A percentile compares a stretch with the other conserved stretches of the same genome.
Evolutionary conservation across 2,888 invertebrate genomes (phyloP).

Genomic region (Junonia oenone): DNA sequence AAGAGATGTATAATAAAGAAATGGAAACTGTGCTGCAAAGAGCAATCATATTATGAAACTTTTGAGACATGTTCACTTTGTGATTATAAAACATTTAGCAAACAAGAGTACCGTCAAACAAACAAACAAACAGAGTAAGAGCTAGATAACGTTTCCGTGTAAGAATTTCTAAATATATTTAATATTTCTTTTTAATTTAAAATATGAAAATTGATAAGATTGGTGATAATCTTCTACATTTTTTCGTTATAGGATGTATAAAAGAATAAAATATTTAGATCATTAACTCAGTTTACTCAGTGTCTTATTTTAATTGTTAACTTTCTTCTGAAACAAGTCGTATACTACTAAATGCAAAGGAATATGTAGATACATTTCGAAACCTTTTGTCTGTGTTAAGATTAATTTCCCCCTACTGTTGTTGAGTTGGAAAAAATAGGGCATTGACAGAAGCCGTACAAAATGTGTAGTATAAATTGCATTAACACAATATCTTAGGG

Average conservation of each 20-base stretch:
- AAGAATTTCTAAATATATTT: no score
- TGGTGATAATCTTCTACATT: no score
- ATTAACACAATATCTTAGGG: background rate
- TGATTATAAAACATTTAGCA: background rate
- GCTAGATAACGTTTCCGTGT: no score
- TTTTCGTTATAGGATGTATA: no score
- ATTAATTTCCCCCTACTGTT: background rate
- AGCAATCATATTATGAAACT: background rate
- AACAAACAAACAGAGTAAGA: background rate
- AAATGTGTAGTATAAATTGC: background rate
- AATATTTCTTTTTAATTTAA: no score
- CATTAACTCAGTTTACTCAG: no score
- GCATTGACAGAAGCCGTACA: constrained; percentile 18
- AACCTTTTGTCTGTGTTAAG: background rate
- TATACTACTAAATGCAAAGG: no score
- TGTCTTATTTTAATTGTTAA: no score
- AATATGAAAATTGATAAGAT: no score
- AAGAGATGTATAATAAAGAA: background rate
- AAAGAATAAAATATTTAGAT: no score
- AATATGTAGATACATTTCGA: no score
- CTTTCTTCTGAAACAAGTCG: no score
- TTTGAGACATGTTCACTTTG: background rate
- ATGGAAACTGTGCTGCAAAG: background rate
- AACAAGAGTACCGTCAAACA: background rate
- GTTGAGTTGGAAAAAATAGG: constrained; percentile 9